Percentiles rank a stretch among this genome's conserved stretches.
Conservation (phyloP, 2,888 invertebrate genomes). For the Hybos culiciformis region DNA sequence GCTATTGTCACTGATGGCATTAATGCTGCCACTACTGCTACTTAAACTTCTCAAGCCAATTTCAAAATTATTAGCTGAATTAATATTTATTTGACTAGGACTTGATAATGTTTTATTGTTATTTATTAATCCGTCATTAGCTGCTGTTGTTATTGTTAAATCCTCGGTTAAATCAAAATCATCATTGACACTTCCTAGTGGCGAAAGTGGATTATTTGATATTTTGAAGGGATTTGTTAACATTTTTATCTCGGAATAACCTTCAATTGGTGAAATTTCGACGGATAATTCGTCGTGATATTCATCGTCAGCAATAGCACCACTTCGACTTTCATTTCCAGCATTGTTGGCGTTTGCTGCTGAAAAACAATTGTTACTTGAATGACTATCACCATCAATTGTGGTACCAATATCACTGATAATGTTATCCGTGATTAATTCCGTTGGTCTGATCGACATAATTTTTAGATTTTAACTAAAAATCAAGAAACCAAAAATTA, state of each 20-base stretch:
- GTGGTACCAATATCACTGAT: no score
- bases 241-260: slow-evolving; percentile 1
- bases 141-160: neutral
- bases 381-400: no score
- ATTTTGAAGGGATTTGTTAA: neutral
- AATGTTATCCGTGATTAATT: no score
- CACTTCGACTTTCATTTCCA: neutral
- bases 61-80: neutral
- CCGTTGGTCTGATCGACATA: no score
- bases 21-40: neutral
- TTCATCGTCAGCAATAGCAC: neutral
- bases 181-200: no score
- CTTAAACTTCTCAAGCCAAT: no score
- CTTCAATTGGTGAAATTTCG: slow-evolving; percentile 1
- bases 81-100: neutral
- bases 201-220: no score
- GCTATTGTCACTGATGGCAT: neutral
- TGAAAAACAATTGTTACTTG: no score
- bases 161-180: neutral
- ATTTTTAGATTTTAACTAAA: no score
- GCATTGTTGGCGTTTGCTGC: neutral
- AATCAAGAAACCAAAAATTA: no score
- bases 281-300: neutral
- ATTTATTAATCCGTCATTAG: neutral
- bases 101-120: neutral